Base-by-base conservation (phyloP, 1,140 invertebrate species). In the Cydia splendana region DNA sequence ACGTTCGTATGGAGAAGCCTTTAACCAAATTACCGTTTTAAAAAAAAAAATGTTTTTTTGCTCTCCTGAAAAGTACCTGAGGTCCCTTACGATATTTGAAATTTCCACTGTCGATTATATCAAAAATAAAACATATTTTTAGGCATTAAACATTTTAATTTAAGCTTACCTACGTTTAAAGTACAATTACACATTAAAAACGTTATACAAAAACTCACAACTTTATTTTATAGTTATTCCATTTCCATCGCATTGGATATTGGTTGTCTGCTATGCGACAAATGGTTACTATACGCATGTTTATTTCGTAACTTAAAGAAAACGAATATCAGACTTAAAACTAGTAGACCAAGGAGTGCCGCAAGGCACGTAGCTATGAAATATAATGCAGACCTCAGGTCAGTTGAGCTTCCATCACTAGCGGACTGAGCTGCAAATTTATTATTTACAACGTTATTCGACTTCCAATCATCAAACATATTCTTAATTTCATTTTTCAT, bases 401-500 rank as follows among this genome's bases (percentile, higher is more conserved):
- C 34, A 42, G 0, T 45, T 6, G 67, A 71, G 18, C 67, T 10
- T 4, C 67, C n/a, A 10, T 18, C 67, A 71, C 30, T 10, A n/a
- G 65, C 28, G 4, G 67, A 10, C 7, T 42, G 67, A 20, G 67
- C 30, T 18, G n/a, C 67, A n/a, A 71, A 38, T 18, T 71, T 15
- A 71, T 42, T 71, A 42, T 38, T 18, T 18, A 34, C 67, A 38
- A 45, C 34, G 6, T 38, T 71, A 18, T 71, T 10, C n/a, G 34
- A 71, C 20, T 71, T 71, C 30, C 30, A 38, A 71, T 71, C 67
- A 45, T 71, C 67, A 1, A 71, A 71, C 67, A 71, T 71, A 71
- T 18, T 18, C 7, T 71, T 71, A n/a, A 71, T 18, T 18, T 71
- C 67, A 71, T 9, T 38, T 38, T 42, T 38, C 30, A 71, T 34